These are phyloP conservation scores for Cantharis flavilabris DNA, from an alignment of 2,888 invertebrate genomes.

Conservation along the genomic window DNA sequence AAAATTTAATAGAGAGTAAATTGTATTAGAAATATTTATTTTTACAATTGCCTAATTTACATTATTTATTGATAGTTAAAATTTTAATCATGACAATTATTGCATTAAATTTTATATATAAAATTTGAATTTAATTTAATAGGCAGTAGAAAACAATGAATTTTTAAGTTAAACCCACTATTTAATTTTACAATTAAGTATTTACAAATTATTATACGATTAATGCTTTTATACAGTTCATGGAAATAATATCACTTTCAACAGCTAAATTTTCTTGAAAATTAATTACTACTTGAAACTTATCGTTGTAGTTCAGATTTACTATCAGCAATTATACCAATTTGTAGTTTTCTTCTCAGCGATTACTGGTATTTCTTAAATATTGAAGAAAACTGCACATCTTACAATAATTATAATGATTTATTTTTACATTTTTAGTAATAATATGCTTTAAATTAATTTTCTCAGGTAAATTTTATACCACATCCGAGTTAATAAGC, in stretches of 20 bases:
- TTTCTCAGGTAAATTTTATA: neutral
- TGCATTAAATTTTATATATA: constrained; percentile 11
- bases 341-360: neutral
- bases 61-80: constrained; percentile 11
- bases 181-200: neutral
- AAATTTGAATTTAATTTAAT: neutral
- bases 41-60: constrained; percentile 22
- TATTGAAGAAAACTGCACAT: neutral
- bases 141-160: neutral
- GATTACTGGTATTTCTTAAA: neutral
- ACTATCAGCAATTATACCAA: neutral
- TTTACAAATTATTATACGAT: neutral
- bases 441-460: neutral
- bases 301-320: neutral
- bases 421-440: no score
- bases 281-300: neutral
- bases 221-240: neutral
- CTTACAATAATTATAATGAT: neutral
- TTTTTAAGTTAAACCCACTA: neutral
- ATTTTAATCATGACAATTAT: constrained; percentile 19
- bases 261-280: neutral
- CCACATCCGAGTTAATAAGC: neutral
- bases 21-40: constrained; percentile 12
- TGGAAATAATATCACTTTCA: neutral
- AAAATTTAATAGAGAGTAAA: constrained; percentile 14